Conservation (phyloP, 92 coral and sea anemone species). For the Isaurus tuberculatus region DNA sequence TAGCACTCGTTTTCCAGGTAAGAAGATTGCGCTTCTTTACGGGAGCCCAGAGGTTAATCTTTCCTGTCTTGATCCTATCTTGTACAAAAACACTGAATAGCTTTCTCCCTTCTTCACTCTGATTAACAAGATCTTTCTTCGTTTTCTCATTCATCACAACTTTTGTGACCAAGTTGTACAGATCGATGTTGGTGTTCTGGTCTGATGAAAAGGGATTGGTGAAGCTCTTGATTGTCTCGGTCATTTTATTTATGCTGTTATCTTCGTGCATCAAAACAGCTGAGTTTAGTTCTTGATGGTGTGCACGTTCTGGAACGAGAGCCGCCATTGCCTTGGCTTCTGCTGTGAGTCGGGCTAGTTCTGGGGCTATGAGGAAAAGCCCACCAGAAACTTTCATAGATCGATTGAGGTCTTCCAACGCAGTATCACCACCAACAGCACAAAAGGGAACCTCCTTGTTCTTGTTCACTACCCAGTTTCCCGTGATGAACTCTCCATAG, state of each 20-base stretch:
- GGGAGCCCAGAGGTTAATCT: constrained; percentile 48
- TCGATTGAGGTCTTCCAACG: constrained; percentile 29
- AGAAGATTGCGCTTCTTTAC: constrained; percentile 71
- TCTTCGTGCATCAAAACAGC: constrained; percentile 31
- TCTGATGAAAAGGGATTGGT: neutral
- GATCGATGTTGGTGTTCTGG: constrained; percentile 20
- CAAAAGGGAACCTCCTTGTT: constrained; percentile 60
- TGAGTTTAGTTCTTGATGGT: constrained; percentile 39
- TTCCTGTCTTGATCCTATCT: constrained; percentile 57
- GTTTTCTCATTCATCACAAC: constrained; percentile 5
- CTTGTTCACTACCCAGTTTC: constrained; percentile 72
- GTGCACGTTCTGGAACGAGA: neutral
- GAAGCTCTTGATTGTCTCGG: neutral
- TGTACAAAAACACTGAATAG: constrained; percentile 54
- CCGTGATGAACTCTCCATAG: constrained; percentile 50
- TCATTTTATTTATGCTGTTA: constrained; percentile 32
- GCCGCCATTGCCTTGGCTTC: neutral
- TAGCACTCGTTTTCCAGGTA: constrained; percentile 58
- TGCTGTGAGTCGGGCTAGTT: constrained; percentile 20
- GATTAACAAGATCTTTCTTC: neutral
- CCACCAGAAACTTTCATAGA: constrained; percentile 27
- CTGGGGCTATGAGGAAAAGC: constrained; percentile 21
- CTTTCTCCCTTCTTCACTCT: neutral
- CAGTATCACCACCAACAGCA: constrained; percentile 53
- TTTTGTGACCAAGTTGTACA: constrained; percentile 1